Evolutionary conservation across 1,140 invertebrate species (phyloP).

Genomic region (Dryas iulia): DNA sequence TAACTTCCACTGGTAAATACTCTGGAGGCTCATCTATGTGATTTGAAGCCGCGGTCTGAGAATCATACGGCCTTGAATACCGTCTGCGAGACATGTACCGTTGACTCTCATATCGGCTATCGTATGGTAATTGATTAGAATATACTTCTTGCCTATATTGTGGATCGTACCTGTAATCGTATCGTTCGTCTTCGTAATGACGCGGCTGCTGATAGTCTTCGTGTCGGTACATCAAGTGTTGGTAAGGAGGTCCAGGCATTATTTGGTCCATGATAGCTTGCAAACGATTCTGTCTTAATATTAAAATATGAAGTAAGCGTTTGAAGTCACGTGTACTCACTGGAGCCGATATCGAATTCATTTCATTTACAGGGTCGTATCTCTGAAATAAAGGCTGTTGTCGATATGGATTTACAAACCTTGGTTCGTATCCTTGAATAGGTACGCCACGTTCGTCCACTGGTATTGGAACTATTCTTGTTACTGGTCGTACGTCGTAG

Average conservation of each 20-base stretch:
- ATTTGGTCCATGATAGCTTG: conserved; percentile 79
- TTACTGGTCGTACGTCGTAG: conserved; percentile 57
- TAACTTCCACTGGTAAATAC: conserved; percentile 83
- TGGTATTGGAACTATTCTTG: conserved; percentile 61
- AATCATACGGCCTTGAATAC: conserved; percentile 73
- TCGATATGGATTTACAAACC: conserved; percentile 63
- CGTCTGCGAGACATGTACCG: conserved; percentile 67
- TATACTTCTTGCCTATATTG: conserved; percentile 65
- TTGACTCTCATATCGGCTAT: conserved; percentile 75
- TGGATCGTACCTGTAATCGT: conserved; percentile 64
- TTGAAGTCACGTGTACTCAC: conserved; percentile 82
- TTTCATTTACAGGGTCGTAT: conserved; percentile 60
- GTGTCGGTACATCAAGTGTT: conserved; percentile 52
- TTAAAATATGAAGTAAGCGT: conserved; percentile 80
- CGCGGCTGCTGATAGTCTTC: conserved; percentile 52
- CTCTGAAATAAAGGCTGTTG: conserved; percentile 58
- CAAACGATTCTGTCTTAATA: conserved; percentile 79
- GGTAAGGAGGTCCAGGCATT: conserved; percentile 60
- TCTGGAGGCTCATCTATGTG: conserved; percentile 82
- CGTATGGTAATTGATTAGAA: conserved; percentile 63
- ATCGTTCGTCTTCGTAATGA: conserved; percentile 62
- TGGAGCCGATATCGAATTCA: conserved; percentile 71
- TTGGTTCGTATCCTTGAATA: conserved; percentile 62
- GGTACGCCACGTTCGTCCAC: conserved; percentile 70
- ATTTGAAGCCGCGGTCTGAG: conserved; percentile 66